Evolutionary conservation across 2,888 invertebrate genomes (phyloP).

Genomic region (Caradrina clavipalpis): DNA sequence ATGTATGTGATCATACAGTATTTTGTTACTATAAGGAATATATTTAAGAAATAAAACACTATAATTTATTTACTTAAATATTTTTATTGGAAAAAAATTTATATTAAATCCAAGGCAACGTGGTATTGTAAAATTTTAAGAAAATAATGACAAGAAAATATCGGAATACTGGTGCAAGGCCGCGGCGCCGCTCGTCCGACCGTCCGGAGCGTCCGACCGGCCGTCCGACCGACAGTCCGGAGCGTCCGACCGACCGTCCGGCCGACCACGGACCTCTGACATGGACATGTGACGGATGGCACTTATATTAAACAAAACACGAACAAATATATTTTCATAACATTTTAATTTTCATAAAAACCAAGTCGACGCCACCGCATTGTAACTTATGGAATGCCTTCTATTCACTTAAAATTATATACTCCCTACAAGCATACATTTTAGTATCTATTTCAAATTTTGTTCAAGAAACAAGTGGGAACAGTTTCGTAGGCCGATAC

Average conservation of each 20-base stretch:
- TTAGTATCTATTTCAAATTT: constrained; percentile 79
- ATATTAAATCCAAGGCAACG: constrained; percentile 91
- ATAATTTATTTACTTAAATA: constrained; percentile 85
- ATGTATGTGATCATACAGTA: constrained; percentile 28
- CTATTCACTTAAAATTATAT: constrained; percentile 87
- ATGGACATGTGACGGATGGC: constrained; percentile 80
- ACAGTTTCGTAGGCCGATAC: constrained; percentile 68
- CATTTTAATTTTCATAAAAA: constrained; percentile 74
- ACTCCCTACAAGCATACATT: constrained; percentile 84
- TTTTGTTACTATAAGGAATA: constrained; percentile 26
- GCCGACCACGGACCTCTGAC: constrained; percentile 43
- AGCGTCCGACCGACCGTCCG: constrained; percentile 16
- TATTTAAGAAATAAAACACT: constrained; percentile 78
- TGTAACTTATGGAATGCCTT: constrained; percentile 89
- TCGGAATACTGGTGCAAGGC: constrained; percentile 63
- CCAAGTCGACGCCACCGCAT: constrained; percentile 85
- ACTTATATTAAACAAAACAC: constrained; percentile 81
- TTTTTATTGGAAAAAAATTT: constrained; percentile 90
- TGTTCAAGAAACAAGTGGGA: constrained; percentile 73
- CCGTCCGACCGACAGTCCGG: constrained; percentile 10
- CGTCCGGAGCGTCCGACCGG: constrained; percentile 16
- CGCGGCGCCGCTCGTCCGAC: constrained; percentile 48
- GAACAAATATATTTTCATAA: constrained; percentile 75
- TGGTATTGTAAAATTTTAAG: constrained; percentile 89
- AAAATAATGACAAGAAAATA: constrained; percentile 80